Conservation (phyloP, 1,140 invertebrate species). For the Drosophila mojavensis region DNA sequence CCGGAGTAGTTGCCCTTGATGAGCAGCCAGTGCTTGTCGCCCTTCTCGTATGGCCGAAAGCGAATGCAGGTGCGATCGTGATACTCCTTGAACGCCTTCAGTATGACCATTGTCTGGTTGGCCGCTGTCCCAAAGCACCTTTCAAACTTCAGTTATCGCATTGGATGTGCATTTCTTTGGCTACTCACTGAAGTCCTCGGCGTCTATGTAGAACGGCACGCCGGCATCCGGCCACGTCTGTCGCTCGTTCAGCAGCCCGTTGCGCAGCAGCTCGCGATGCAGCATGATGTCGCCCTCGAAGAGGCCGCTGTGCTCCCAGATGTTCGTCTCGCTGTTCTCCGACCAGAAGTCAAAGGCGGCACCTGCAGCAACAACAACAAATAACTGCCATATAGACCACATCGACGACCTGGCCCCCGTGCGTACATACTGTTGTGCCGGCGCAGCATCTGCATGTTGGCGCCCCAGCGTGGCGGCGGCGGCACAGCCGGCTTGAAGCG, state of each 20-base stretch:
- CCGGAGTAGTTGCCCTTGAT: conserved; percentile 89
- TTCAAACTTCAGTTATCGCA: conserved; percentile 61
- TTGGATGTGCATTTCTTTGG: conserved; percentile 58
- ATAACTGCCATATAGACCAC: neutral
- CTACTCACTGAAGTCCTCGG: conserved; percentile 87
- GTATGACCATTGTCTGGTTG: conserved; percentile 86
- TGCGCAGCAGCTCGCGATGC: conserved; percentile 84
- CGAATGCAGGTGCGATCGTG: conserved; percentile 90
- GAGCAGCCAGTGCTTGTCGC: conserved; percentile 86
- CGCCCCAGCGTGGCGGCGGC: conserved; percentile 71
- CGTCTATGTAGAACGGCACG: conserved; percentile 87
- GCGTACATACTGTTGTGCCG: conserved; percentile 71
- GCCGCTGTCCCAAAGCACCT: conserved; percentile 34
- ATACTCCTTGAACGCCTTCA: conserved; percentile 88
- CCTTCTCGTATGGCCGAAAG: conserved; percentile 88
- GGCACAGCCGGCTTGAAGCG: conserved; percentile 53
- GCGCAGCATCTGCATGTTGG: conserved; percentile 80
- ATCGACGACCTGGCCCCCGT: neutral
- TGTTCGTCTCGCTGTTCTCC: conserved; percentile 86
- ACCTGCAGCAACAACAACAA: conserved; percentile 78
- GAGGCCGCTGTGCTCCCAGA: conserved; percentile 86
- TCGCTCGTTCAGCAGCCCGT: conserved; percentile 87
- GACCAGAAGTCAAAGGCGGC: conserved; percentile 87
- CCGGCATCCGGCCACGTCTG: conserved; percentile 87
- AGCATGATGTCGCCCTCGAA: conserved; percentile 87